Evolutionary conservation across 1,140 invertebrate genomes (phyloP).

Genomic region (Campodea augens): DNA sequence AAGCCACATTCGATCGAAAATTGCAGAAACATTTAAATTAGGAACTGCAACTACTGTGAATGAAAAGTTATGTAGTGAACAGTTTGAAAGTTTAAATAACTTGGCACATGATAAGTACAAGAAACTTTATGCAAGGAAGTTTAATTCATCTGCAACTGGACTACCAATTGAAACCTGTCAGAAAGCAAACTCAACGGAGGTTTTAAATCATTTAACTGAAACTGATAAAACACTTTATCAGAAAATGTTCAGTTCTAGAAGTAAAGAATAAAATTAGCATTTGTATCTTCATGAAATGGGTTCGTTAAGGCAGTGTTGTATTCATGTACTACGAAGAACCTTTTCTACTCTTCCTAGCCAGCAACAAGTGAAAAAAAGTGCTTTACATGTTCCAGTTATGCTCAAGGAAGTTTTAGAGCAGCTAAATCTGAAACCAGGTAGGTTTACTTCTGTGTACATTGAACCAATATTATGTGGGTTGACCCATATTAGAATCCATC

Average conservation of each 20-base stretch:
- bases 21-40: slow-evolving; percentile 41
- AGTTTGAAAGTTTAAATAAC: slow-evolving; percentile 44
- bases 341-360: background rate
- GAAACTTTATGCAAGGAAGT: slow-evolving; percentile 36
- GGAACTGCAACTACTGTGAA: slow-evolving; percentile 31
- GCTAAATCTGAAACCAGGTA: slow-evolving; percentile 8
- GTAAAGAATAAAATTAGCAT: too few species aligned
- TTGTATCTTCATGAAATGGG: background rate
- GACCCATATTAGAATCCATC: too few species aligned
- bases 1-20: slow-evolving; percentile 44
- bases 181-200: slow-evolving; percentile 44
- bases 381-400: background rate
- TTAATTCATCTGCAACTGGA: slow-evolving; percentile 41
- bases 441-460: too few species aligned
- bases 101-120: slow-evolving; percentile 46
- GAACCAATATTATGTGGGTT: too few species aligned
- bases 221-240: too few species aligned
- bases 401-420: slow-evolving; percentile 8
- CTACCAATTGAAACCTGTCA: slow-evolving; percentile 47
- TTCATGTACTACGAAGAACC: background rate
- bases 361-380: background rate
- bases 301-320: background rate
- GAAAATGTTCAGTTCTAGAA: background rate
- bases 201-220: slow-evolving; percentile 36
- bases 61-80: slow-evolving; percentile 36